These are phyloP conservation scores for Orchestia grillus DNA, from an alignment of 1,140 invertebrate genomes.

Conservation along the genomic window DNA sequence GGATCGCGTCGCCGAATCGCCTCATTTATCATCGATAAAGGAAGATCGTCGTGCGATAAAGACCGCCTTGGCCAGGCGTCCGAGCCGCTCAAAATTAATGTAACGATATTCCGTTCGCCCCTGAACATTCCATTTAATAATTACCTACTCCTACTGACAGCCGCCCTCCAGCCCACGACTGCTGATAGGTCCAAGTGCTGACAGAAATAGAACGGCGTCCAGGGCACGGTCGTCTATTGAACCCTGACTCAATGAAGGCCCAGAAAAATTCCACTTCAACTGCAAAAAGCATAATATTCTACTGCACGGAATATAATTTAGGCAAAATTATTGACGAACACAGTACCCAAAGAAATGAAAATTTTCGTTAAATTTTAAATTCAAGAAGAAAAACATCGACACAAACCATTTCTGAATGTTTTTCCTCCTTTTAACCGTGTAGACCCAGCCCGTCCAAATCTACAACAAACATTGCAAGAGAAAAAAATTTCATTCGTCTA, in stretches of 20 bases:
- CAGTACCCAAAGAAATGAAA: too few relatives aligned
- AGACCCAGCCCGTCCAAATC: too few relatives aligned
- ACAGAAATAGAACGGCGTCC: not conserved
- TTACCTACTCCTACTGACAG: slow-evolving; percentile 4
- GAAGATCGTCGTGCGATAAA: slow-evolving; percentile 7
- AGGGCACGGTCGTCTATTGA: not conserved
- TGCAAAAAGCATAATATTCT: not conserved
- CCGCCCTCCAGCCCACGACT: not conserved
- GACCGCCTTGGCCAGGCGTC: not conserved
- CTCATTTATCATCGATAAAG: slow-evolving; percentile 9
- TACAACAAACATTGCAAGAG: too few relatives aligned
- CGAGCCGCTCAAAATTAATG: not conserved
- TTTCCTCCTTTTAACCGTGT: too few relatives aligned
- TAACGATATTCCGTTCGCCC: not conserved
- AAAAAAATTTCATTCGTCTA: too few relatives aligned
- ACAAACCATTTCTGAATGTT: too few relatives aligned
- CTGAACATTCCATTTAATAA: slow-evolving; percentile 10
- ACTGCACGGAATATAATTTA: not conserved
- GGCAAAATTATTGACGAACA: not conserved
- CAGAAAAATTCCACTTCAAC: not conserved
- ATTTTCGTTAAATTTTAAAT: too few relatives aligned
- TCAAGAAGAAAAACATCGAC: too few relatives aligned
- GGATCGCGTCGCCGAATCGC: not conserved
- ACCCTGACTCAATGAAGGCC: not conserved
- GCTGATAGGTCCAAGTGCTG: not conserved